Conservation (phyloP, 2,113 vertebrate species). For the Gymnocephalus cernua region DNA sequence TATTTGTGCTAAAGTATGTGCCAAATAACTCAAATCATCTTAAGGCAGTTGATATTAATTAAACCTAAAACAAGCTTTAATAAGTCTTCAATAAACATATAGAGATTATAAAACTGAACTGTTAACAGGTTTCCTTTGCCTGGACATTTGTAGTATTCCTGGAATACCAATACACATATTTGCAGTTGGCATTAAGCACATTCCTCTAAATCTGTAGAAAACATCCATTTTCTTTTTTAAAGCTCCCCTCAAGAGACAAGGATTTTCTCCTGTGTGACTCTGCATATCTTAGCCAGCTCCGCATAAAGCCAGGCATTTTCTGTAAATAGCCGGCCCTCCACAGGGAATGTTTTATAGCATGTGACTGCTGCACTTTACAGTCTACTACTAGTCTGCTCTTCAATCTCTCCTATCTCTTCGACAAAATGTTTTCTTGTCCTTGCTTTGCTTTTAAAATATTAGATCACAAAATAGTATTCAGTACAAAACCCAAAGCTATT, state of each 20-base stretch:
- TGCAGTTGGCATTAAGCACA: slow-evolving; percentile 36
- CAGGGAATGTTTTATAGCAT: slow-evolving; percentile 52
- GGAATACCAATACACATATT: slow-evolving; percentile 35
- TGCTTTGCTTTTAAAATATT: slow-evolving; percentile 15
- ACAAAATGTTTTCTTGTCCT: slow-evolving; percentile 8
- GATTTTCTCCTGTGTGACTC: slow-evolving; percentile 65
- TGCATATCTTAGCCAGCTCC: slow-evolving; percentile 69
- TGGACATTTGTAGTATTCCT: not conserved
- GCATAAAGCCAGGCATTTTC: slow-evolving; percentile 58
- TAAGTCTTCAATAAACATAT: not conserved
- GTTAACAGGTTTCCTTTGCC: slow-evolving; percentile 1
- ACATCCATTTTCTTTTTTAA: slow-evolving; percentile 63
- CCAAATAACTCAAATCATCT: not conserved
- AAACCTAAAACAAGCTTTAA: not conserved
- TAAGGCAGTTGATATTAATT: not conserved
- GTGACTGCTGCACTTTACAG: slow-evolving; percentile 54
- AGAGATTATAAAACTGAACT: not conserved
- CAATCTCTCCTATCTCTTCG: slow-evolving; percentile 8
- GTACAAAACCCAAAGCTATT: not conserved
- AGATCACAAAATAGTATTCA: not conserved
- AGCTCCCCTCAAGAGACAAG: slow-evolving; percentile 57
- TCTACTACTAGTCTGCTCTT: slow-evolving; percentile 14
- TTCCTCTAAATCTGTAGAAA: slow-evolving; percentile 59
- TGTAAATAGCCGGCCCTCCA: slow-evolving; percentile 64
- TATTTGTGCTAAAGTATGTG: not conserved